Conservation (phyloP, 2,797 vertebrate species). For the Glossophaga mutica region DNA sequence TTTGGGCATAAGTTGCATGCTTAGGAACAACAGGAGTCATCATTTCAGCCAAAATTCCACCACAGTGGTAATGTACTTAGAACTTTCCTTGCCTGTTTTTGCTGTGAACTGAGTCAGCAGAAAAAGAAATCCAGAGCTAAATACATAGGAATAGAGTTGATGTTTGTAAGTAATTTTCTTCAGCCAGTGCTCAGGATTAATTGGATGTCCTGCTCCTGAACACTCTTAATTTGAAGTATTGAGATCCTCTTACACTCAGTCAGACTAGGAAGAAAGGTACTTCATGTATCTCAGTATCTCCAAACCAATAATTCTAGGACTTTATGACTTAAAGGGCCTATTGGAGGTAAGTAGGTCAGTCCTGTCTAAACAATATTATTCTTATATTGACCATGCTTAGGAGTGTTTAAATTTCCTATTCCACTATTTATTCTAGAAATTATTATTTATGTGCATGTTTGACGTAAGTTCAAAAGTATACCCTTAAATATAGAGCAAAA, state of each 20-base stretch:
- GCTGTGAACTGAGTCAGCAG: conserved; percentile 51
- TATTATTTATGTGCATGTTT: conserved; percentile 55
- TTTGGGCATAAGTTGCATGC: conserved; percentile 64
- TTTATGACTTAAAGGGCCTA: conserved; percentile 7
- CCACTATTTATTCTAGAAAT: conserved; percentile 19
- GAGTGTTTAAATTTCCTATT: conserved; percentile 37
- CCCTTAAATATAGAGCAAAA: neutral
- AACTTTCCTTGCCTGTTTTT: conserved; percentile 32
- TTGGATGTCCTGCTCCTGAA: conserved; percentile 25
- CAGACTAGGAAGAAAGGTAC: conserved; percentile 33
- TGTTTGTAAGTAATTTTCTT: conserved; percentile 56
- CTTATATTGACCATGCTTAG: conserved; percentile 34
- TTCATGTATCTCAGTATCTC: conserved; percentile 48
- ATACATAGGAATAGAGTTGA: conserved; percentile 3
- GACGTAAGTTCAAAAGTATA: conserved; percentile 9
- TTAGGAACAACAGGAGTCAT: conserved; percentile 48
- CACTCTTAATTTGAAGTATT: conserved; percentile 21
- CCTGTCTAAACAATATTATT: conserved; percentile 35
- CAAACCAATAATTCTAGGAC: conserved; percentile 34
- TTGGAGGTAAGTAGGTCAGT: conserved; percentile 71
- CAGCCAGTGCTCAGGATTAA: conserved; percentile 50
- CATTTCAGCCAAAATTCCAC: conserved; percentile 60
- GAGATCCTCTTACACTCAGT: neutral
- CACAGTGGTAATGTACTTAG: conserved; percentile 46
- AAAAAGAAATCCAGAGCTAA: conserved; percentile 48